Conservation (phyloP, 2,797 vertebrate species). For the Agapornis canus region DNA sequence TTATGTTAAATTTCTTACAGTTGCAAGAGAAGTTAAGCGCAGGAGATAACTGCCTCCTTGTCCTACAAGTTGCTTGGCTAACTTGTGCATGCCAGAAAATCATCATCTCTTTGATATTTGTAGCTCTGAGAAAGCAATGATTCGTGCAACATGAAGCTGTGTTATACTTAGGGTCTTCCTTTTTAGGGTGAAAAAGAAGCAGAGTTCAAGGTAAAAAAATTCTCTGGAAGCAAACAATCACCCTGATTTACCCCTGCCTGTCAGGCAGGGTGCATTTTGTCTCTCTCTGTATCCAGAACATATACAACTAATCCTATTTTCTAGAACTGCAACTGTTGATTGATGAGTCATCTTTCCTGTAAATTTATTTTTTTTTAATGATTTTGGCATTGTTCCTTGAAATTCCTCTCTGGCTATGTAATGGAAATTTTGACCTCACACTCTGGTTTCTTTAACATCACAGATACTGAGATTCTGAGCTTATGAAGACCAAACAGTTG, state of each 20-base stretch:
- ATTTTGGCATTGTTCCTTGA: slow-evolving; percentile 80
- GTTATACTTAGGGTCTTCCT: not conserved
- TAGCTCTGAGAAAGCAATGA: not conserved
- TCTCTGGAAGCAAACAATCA: not conserved
- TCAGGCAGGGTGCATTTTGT: slow-evolving; percentile 8
- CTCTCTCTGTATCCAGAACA: slow-evolving; percentile 24
- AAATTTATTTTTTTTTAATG: slow-evolving; percentile 80
- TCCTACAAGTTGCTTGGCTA: not conserved
- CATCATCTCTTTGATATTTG: not conserved
- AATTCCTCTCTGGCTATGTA: slow-evolving; percentile 79
- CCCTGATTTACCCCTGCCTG: not conserved
- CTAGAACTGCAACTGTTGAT: slow-evolving; percentile 74
- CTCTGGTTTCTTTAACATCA: slow-evolving; percentile 78
- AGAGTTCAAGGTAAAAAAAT: slow-evolving; percentile 24
- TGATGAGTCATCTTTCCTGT: slow-evolving; percentile 84
- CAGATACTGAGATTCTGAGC: slow-evolving; percentile 71
- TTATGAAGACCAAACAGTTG: slow-evolving; percentile 37
- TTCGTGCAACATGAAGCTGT: not conserved
- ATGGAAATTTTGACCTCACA: slow-evolving; percentile 82
- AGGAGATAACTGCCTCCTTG: not conserved
- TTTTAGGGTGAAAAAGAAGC: not conserved
- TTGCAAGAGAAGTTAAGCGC: not conserved
- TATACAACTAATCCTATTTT: slow-evolving; percentile 72
- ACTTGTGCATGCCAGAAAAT: not conserved
- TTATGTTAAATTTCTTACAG: not conserved